These are phyloP conservation scores for Lithobates sylvaticus DNA, from an alignment of 2,797 vertebrate species.

Conservation along the genomic window DNA sequence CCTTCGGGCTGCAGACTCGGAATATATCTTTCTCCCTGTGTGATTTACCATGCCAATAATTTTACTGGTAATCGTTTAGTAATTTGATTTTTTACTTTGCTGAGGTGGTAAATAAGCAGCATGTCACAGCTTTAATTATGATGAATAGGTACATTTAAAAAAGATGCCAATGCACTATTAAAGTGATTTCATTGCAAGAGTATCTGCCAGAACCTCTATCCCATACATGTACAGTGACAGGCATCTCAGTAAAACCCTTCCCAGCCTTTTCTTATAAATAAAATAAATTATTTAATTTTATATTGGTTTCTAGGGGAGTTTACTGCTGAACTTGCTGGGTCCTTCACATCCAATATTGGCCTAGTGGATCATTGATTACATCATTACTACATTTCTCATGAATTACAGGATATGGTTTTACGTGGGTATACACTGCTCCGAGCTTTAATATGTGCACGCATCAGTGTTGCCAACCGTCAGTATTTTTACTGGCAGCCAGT, in stretches of 20 bases:
- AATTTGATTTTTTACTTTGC: slow-evolving; percentile 3
- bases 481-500: too few species aligned
- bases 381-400: too few species aligned
- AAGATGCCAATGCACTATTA: neutral
- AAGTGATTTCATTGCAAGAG: neutral
- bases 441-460: too few species aligned
- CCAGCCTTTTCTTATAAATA: too few species aligned
- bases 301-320: neutral
- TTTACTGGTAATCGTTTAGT: neutral
- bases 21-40: neutral
- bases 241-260: neutral
- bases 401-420: too few species aligned
- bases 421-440: too few species aligned
- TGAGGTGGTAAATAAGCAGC: slow-evolving; percentile 12
- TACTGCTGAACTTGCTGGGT: neutral
- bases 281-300: neutral
- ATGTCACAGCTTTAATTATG: neutral
- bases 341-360: neutral
- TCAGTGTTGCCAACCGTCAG: too few species aligned
- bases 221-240: neutral
- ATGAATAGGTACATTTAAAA: neutral
- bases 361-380: neutral
- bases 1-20: neutral
- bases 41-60: slow-evolving; percentile 4
- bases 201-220: neutral